Percentiles rank a stretch among this genome's conserved stretches.
Evolutionary conservation across 2,113 vertebrate genomes (phyloP).

Genomic region (Siniperca knerii): DNA sequence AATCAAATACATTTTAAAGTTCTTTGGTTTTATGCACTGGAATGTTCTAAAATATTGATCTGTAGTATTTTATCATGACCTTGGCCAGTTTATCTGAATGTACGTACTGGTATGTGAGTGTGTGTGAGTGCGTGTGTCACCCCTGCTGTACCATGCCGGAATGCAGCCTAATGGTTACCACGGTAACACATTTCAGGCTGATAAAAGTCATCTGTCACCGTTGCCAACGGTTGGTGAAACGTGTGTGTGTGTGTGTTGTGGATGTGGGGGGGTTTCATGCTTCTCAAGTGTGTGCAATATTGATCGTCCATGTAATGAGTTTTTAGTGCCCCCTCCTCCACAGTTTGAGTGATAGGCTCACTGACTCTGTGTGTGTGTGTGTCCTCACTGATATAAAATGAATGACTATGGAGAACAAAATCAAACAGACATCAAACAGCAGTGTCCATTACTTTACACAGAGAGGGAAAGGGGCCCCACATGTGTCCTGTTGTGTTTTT

Average conservation of each 20-base stretch:
- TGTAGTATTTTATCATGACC: slow-evolving; percentile 52
- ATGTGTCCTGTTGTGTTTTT: background rate
- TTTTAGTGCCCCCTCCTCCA: slow-evolving; percentile 80
- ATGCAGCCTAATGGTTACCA: slow-evolving; percentile 78
- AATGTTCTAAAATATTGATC: slow-evolving; percentile 36
- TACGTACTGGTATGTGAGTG: slow-evolving; percentile 17
- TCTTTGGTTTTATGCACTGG: background rate
- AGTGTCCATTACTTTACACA: slow-evolving; percentile 16
- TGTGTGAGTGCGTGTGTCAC: slow-evolving; percentile 40
- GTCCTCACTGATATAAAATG: slow-evolving; percentile 47
- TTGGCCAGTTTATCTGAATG: slow-evolving; percentile 58
- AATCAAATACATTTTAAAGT: background rate
- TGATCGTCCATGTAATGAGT: slow-evolving; percentile 83
- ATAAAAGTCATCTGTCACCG: slow-evolving; percentile 82
- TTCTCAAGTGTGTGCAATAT: slow-evolving; percentile 78
- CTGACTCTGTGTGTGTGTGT: slow-evolving; percentile 39
- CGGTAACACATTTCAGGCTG: slow-evolving; percentile 74
- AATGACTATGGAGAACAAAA: slow-evolving; percentile 51
- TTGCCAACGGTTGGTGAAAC: slow-evolving; percentile 68
- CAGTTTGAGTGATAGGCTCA: slow-evolving; percentile 67
- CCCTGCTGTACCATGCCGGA: slow-evolving; percentile 56
- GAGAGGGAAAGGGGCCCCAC: slow-evolving; percentile 15
- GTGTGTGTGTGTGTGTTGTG: slow-evolving; percentile 33
- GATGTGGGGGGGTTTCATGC: slow-evolving; percentile 39
- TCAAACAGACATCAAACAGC: slow-evolving; percentile 51